Percentiles rank a stretch among this genome's conserved stretches.
Conservation (phyloP, 1,140 invertebrate genomes). For the Lordiphosa collinella region DNA sequence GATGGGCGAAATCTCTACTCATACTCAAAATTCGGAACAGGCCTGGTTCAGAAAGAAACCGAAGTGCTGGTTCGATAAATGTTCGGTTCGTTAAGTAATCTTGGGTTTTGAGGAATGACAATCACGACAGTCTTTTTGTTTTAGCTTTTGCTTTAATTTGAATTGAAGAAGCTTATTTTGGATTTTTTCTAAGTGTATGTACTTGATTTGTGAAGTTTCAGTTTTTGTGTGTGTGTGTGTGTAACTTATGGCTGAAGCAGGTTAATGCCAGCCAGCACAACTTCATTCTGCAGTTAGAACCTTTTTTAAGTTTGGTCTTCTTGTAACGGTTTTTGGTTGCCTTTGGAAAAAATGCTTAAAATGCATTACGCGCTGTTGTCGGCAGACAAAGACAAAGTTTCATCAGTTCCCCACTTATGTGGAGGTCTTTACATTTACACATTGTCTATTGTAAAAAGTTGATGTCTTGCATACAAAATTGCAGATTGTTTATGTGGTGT, state of each 20-base stretch:
- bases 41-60: too few relatives aligned
- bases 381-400: slow-evolving; percentile 1
- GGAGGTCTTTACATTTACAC: slow-evolving; percentile 16
- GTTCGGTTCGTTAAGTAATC: too few relatives aligned
- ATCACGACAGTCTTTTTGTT: too few relatives aligned
- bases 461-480: slow-evolving; percentile 63
- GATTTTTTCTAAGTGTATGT: slow-evolving; percentile 1
- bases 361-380: slow-evolving; percentile 34
- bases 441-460: slow-evolving; percentile 18
- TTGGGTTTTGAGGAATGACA: too few relatives aligned
- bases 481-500: background rate
- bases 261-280: slow-evolving; percentile 29
- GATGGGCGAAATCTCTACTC: too few relatives aligned
- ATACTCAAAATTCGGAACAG: too few relatives aligned
- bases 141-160: too few relatives aligned
- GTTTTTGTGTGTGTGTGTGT: slow-evolving; percentile 12
- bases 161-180: too few relatives aligned
- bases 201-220: background rate
- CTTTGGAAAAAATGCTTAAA: slow-evolving; percentile 38
- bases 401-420: background rate
- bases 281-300: slow-evolving; percentile 18
- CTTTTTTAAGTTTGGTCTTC: slow-evolving; percentile 28
- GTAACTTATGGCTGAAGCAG: slow-evolving; percentile 28
- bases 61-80: too few relatives aligned
- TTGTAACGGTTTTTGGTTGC: slow-evolving; percentile 21